phyloP scores from a whole-genome alignment of 2,797 vertebrate genomes.

The Tiaroga cobitis region DNA sequence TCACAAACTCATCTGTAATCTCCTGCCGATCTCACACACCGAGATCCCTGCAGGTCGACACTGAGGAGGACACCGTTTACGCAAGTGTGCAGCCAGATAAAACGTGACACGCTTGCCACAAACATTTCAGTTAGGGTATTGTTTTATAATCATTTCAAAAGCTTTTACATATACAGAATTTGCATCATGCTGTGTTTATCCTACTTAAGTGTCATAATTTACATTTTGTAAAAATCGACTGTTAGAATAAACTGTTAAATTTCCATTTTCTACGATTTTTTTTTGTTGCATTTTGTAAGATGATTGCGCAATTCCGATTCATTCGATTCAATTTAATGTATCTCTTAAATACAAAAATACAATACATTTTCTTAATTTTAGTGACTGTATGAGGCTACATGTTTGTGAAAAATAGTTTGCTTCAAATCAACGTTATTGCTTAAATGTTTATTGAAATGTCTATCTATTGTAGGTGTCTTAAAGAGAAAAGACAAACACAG shows the following conservation, averaged over 20 bases:
- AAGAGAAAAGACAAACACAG: background rate
- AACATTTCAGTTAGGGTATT: background rate
- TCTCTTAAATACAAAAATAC: background rate
- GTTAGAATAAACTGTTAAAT: background rate
- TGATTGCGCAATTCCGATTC: background rate
- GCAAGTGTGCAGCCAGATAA: background rate
- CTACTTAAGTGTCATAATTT: too few species aligned
- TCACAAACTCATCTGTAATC: background rate
- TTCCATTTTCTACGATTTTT: background rate
- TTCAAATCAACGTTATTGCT: background rate
- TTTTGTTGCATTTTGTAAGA: background rate
- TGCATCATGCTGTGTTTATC: background rate
- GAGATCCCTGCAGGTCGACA: background rate
- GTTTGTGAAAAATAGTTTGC: background rate
- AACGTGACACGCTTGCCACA: background rate
- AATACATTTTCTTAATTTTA: background rate
- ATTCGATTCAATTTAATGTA: background rate
- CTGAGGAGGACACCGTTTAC: slow-evolving; percentile 3
- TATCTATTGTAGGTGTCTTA: background rate
- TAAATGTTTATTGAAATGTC: background rate
- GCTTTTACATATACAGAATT: background rate
- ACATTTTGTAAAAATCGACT: background rate
- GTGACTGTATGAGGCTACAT: background rate
- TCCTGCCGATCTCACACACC: background rate
- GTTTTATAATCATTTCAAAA: background rate